Base-by-base conservation (phyloP, 1,140 invertebrate genomes). In the Bombus balteatus region DNA sequence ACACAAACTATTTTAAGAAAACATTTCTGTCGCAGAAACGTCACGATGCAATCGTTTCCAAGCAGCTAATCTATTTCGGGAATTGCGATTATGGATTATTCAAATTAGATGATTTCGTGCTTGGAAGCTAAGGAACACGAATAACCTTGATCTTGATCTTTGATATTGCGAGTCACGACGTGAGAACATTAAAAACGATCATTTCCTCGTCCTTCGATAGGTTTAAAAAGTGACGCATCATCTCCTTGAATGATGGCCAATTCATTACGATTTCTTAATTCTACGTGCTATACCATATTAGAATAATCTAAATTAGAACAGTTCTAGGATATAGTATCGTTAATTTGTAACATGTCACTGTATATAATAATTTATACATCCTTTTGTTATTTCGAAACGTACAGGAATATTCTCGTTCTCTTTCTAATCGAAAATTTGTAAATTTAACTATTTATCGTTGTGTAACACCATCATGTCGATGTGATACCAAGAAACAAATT, bases 71-170 rank as follows among this genome's bases (percentile, higher is more conserved):
- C 82, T 78, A 84, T 84, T 84, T 83, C 15, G 5, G 34, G 73
- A 22, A 41, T 32, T 32, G 4, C 18, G 41, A 57, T 66, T 77
- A 83, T 83, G 62, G 62, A 83, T 83, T 83, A 81, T 88, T 81
- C 66, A 81, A 81, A 88, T 73, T 73, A 6, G 4, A 18, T 25
- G 32, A 47, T 65, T 34, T 47, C 72, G 41, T 59, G n/a, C 13
- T 6, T 37, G 39, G n/a, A 37, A 5, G 53, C 32, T 37, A n/a
- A 65, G 28, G 74, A n/a, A 43, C 13, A 6, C 13, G 12, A 6
- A 28, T 6, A 77, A 57, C 43, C 59, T 47, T 77, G 43, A 83
- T 77, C 73, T 77, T 77, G 81, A 83, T 68, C 34, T 39, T 66
- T 65, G 25, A 18, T 41, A 41, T 32, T 0, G 10, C 18, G 18